These are phyloP conservation scores for Andrena bucephala DNA, from an alignment of 2,888 invertebrate species.

Conservation along the genomic window DNA sequence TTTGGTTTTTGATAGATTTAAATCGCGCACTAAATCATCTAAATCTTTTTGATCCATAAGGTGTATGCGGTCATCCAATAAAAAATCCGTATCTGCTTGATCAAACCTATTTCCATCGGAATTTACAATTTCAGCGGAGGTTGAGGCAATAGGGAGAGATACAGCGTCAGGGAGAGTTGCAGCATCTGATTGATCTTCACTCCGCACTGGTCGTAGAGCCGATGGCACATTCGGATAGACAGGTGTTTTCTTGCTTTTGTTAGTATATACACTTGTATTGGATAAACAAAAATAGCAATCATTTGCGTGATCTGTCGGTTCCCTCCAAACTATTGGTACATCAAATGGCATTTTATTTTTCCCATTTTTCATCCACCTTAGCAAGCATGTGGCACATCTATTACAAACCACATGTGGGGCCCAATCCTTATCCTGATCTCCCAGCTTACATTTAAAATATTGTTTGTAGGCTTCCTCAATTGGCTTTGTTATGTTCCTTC, in stretches of 20 bases:
- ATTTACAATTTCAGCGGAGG: background rate
- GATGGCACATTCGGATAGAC: background rate
- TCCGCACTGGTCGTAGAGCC: background rate
- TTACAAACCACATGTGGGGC: background rate
- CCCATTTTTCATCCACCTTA: slow-evolving; percentile 1
- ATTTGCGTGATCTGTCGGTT: background rate
- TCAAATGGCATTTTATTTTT: background rate
- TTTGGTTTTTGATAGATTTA: background rate
- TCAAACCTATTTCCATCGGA: background rate
- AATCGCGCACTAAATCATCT: no score
- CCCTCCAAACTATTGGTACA: background rate
- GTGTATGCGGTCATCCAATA: no score
- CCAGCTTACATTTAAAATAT: background rate
- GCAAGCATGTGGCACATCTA: slow-evolving; percentile 4
- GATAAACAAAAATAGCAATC: slow-evolving; percentile 10
- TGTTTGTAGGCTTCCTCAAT: background rate
- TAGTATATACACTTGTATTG: background rate
- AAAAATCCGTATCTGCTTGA: no score
- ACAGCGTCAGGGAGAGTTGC: background rate
- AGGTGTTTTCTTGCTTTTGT: background rate
- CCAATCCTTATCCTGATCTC: background rate
- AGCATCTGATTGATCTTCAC: no score
- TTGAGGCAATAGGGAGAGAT: background rate
- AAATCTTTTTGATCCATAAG: no score
- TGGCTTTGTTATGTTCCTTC: background rate